Evolutionary conservation across 2,797 vertebrate species (phyloP).

Genomic region (Psittacula derbiana): DNA sequence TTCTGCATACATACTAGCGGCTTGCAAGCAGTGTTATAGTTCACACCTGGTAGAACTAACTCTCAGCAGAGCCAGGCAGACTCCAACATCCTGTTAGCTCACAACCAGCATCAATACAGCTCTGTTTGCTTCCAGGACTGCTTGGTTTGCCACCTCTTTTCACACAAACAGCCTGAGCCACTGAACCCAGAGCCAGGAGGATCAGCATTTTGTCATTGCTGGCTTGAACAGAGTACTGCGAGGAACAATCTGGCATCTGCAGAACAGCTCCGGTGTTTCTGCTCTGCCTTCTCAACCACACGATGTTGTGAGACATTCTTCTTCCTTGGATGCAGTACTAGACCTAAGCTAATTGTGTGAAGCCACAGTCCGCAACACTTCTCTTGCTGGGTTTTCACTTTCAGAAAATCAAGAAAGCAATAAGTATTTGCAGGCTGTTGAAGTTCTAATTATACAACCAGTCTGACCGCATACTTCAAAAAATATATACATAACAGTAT

Average conservation of each 20-base stretch:
- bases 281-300: not conserved
- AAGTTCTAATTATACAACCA: not conserved
- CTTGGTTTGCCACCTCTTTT: not conserved
- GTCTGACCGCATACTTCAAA: not conserved
- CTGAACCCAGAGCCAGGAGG: not conserved
- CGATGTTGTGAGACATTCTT: accelerated
- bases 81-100: not conserved
- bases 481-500: not conserved
- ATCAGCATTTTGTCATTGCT: not conserved
- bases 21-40: not conserved
- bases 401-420: not conserved
- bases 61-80: not conserved
- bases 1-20: not conserved
- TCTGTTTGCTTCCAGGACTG: not conserved
- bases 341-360: not conserved
- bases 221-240: not conserved
- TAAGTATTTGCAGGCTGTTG: not conserved
- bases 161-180: not conserved
- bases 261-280: not conserved
- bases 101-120: not conserved
- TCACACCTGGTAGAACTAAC: not conserved
- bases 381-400: not conserved
- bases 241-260: not conserved
- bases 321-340: not conserved
- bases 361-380: not conserved